Evolutionary conservation across 1,140 invertebrate genomes (phyloP).

Genomic region (Epicauta chinensis): DNA sequence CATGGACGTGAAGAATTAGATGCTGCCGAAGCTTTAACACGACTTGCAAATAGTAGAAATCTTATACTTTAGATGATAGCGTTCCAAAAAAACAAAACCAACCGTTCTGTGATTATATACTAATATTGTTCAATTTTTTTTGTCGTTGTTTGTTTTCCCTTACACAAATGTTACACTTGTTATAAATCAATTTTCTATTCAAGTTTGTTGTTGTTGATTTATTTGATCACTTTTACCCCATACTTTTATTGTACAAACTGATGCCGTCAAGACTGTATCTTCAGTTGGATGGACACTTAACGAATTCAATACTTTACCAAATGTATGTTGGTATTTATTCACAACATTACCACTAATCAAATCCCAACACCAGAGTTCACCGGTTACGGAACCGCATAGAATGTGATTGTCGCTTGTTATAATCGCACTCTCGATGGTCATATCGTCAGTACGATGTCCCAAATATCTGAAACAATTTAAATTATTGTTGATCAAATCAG

Average conservation of each 20-base stretch:
- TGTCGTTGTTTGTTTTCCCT: too few relatives aligned
- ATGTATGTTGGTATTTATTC: slow-evolving; percentile 44
- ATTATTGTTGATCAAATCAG: slow-evolving; percentile 14
- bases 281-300: slow-evolving; percentile 66
- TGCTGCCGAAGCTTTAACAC: slow-evolving; percentile 60
- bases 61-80: not conserved
- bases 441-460: slow-evolving; percentile 73
- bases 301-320: slow-evolving; percentile 54
- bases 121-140: too few relatives aligned
- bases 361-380: slow-evolving; percentile 83
- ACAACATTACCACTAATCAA: slow-evolving; percentile 65
- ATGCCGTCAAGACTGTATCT: slow-evolving; percentile 59
- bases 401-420: slow-evolving; percentile 75
- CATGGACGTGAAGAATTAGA: slow-evolving; percentile 63
- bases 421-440: slow-evolving; percentile 80
- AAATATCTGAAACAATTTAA: slow-evolving; percentile 56
- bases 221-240: slow-evolving; percentile 29
- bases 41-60: slow-evolving; percentile 42
- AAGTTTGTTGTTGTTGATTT: not conserved
- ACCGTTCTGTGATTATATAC: not conserved
- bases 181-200: too few relatives aligned
- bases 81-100: not conserved
- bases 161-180: too few relatives aligned
- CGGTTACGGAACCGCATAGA: slow-evolving; percentile 82
- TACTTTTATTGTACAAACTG: slow-evolving; percentile 58